phyloP scores from a whole-genome alignment of 2,797 vertebrate genomes.

The Tamandua tetradactyla region DNA sequence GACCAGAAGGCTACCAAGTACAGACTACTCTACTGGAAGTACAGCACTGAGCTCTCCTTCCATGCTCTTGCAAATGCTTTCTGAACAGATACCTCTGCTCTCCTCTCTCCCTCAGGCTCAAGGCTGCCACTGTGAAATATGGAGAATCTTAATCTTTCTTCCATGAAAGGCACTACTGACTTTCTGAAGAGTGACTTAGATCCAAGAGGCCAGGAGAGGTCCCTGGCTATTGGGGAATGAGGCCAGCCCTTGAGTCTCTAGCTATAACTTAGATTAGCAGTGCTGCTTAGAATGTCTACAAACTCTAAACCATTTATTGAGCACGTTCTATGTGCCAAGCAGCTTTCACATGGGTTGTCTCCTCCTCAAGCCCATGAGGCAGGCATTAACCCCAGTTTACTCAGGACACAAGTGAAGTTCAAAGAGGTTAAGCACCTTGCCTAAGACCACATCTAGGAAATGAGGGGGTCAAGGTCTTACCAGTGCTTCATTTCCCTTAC shows the following conservation, averaged over 20 bases:
- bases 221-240: not conserved
- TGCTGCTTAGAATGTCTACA: not conserved
- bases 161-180: not conserved
- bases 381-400: not conserved
- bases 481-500: not conserved
- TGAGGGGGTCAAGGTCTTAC: not conserved
- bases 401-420: not conserved
- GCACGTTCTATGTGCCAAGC: not conserved
- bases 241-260: not conserved
- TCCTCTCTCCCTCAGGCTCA: not conserved
- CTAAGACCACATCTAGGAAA: not conserved
- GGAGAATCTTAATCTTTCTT: not conserved
- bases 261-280: not conserved
- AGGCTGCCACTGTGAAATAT: not conserved
- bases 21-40: not conserved
- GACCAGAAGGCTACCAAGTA: not conserved
- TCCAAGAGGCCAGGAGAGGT: not conserved
- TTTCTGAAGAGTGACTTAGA: not conserved
- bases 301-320: not conserved
- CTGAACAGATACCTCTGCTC: not conserved
- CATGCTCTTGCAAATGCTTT: not conserved
- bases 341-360: not conserved
- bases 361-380: not conserved
- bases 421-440: not conserved
- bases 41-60: not conserved